phyloP scores from a whole-genome alignment of 2,797 vertebrate species.

The Anisognathus igniventris region DNA sequence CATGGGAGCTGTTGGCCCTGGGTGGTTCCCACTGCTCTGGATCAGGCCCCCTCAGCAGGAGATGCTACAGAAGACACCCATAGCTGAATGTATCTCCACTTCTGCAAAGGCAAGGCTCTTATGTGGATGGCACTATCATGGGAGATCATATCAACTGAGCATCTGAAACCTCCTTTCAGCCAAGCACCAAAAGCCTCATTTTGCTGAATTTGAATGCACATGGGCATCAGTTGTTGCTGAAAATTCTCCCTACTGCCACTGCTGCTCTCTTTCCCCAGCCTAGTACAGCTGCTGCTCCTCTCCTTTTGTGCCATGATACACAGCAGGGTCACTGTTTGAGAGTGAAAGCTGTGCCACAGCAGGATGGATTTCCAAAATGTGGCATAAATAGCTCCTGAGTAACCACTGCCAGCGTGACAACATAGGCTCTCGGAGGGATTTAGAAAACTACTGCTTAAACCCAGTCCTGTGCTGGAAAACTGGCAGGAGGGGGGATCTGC shows the following conservation, averaged over 20 bases:
- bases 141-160: fast-evolving
- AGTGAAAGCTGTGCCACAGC: neutral
- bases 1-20: neutral
- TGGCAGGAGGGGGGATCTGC: neutral
- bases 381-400: slow-evolving; percentile 10
- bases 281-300: neutral
- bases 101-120: fast-evolving
- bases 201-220: neutral
- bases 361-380: neutral
- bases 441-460: slow-evolving; percentile 13
- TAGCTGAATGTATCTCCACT: neutral
- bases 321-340: neutral
- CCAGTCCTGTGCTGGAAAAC: neutral
- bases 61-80: neutral
- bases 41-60: neutral
- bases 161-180: neutral
- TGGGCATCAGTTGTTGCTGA: neutral
- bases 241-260: neutral
- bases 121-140: neutral
- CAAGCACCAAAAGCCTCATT: neutral
- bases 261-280: neutral
- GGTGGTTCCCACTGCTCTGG: neutral
- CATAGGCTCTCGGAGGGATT: neutral
- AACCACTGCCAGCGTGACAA: neutral
- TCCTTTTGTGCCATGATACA: neutral